Percentiles rank a stretch among this genome's conserved stretches.
phyloP scores from a whole-genome alignment of 2,888 invertebrate species.

The Phyllotreta cruciferae region DNA sequence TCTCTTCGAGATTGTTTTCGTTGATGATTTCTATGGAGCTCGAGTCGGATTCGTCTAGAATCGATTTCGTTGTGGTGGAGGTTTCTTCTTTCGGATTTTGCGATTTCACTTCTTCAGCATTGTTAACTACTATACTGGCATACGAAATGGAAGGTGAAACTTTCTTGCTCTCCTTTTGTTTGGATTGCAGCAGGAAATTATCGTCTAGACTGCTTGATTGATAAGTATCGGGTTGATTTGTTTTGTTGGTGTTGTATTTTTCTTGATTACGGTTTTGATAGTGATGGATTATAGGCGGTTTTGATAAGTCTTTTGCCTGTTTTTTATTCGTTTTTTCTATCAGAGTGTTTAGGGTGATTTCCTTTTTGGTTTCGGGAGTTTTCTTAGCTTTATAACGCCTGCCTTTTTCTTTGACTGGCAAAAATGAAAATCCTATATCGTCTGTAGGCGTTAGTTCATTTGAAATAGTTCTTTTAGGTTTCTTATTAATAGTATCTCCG shows the following conservation, averaged over 20 bases:
- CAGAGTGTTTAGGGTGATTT: slow-evolving; percentile 34
- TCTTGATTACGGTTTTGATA: slow-evolving; percentile 35
- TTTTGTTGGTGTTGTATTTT: slow-evolving; percentile 11
- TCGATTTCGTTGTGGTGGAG: not conserved
- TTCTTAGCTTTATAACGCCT: slow-evolving; percentile 39
- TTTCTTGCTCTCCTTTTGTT: slow-evolving; percentile 47
- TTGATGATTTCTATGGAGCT: slow-evolving; percentile 35
- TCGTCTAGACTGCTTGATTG: slow-evolving; percentile 18
- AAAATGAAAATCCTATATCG: slow-evolving; percentile 44
- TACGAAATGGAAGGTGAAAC: slow-evolving; percentile 47
- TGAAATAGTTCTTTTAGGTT: slow-evolving; percentile 18
- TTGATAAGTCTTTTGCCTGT: slow-evolving; percentile 33
- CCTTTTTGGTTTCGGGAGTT: slow-evolving; percentile 31
- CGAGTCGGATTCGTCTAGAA: not conserved
- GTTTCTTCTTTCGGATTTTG: not conserved
- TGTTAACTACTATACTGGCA: slow-evolving; percentile 47
- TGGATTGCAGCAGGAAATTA: slow-evolving; percentile 25
- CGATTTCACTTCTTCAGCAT: slow-evolving; percentile 2
- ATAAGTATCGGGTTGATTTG: slow-evolving; percentile 15
- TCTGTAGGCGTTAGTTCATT: slow-evolving; percentile 27
- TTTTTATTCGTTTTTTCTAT: slow-evolving; percentile 35
- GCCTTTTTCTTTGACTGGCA: slow-evolving; percentile 44
- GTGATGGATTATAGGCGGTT: slow-evolving; percentile 44
- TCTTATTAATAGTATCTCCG: slow-evolving; percentile 16
- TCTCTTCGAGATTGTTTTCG: slow-evolving; percentile 26